A percentile compares a stretch with the other conserved stretches of the same genome.
phyloP scores from a whole-genome alignment of 2,797 vertebrate species.

The Mico argentatus region DNA sequence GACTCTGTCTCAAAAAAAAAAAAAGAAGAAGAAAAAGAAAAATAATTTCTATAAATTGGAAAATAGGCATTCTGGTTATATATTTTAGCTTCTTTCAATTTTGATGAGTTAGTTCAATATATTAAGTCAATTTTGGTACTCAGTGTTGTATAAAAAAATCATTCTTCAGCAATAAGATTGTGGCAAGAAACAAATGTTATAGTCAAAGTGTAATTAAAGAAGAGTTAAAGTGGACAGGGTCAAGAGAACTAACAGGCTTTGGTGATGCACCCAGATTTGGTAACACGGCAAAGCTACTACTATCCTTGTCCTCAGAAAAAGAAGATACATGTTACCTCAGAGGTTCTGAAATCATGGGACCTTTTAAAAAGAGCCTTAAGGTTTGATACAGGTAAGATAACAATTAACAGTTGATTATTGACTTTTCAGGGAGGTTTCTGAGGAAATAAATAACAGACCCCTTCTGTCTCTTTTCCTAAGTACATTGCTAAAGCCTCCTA shows the following conservation, averaged over 20 bases:
- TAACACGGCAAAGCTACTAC: neutral
- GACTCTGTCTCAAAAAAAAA: no score
- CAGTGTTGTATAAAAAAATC: neutral
- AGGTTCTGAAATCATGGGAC: neutral
- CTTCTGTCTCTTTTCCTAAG: neutral
- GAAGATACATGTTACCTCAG: neutral
- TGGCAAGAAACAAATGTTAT: neutral
- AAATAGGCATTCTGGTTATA: neutral
- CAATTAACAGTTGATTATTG: neutral
- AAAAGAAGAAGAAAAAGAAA: no score
- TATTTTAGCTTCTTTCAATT: neutral
- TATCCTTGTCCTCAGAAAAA: neutral
- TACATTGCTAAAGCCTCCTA: neutral
- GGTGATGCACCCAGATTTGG: neutral
- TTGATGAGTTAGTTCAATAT: neutral
- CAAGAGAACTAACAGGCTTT: neutral
- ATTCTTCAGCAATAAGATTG: neutral
- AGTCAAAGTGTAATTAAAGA: neutral
- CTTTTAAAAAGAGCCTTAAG: neutral
- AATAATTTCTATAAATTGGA: neutral
- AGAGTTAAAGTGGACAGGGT: neutral
- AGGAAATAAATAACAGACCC: neutral
- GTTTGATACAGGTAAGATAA: neutral
- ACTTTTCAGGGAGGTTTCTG: neutral
- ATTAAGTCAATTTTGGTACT: neutral